Evolutionary conservation across 2,888 invertebrate species (phyloP).

Genomic region (Molorchus minor): DNA sequence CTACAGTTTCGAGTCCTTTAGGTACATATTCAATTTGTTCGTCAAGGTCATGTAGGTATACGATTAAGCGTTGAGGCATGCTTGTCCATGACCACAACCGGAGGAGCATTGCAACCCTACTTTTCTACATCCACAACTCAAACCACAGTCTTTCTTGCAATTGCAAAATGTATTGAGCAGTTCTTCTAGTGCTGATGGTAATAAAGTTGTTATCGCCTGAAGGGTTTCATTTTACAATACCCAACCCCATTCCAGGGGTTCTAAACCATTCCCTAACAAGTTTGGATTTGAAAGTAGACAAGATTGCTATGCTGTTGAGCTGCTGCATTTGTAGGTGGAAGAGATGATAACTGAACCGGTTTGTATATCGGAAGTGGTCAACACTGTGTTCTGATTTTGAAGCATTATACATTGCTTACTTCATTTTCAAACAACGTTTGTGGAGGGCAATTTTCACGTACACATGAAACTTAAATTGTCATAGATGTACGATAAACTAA

Average conservation of each 20-base stretch:
- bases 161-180: not conserved
- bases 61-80: not conserved
- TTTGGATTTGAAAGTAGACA: too few relatives aligned
- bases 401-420: conserved; percentile 1
- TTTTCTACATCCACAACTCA: not conserved
- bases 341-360: not conserved
- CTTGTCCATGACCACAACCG: too few relatives aligned
- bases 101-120: too few relatives aligned
- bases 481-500: too few relatives aligned
- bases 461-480: too few relatives aligned
- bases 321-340: not conserved
- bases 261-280: too few relatives aligned
- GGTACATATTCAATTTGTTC: not conserved
- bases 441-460: not conserved
- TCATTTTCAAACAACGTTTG: not conserved
- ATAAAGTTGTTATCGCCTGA: not conserved
- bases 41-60: not conserved
- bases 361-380: not conserved
- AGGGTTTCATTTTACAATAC: not conserved
- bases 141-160: not conserved
- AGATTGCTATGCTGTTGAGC: too few relatives aligned
- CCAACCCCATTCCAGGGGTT: not conserved
- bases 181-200: not conserved
- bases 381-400: not conserved
- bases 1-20: not conserved